Evolutionary conservation across 2,113 vertebrate genomes (phyloP).

Genomic region (Ancistrus triradiatus): DNA sequence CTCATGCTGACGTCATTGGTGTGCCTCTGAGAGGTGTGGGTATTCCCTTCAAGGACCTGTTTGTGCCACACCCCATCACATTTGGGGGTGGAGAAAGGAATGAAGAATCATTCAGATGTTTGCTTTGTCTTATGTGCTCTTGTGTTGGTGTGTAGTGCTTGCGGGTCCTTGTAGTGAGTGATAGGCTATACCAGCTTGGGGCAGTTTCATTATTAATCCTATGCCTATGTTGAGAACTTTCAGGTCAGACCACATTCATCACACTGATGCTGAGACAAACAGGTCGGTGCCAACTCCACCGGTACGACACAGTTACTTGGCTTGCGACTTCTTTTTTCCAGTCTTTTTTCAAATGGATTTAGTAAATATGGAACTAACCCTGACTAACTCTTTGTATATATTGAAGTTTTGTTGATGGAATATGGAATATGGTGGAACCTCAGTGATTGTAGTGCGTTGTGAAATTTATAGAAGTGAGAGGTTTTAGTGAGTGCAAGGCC

Average conservation of each 20-base stretch:
- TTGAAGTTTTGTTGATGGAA: too few relatives aligned
- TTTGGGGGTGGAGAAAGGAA: background rate
- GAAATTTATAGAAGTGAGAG: too few relatives aligned
- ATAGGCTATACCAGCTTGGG: constrained; percentile 35
- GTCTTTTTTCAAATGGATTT: too few relatives aligned
- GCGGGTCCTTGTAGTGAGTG: constrained; percentile 2
- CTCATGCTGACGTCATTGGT: constrained; percentile 16
- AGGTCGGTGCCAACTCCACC: constrained; percentile 36
- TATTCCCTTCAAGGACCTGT: background rate
- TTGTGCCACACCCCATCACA: background rate
- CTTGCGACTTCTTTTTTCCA: too few relatives aligned
- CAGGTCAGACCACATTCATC: constrained; percentile 59
- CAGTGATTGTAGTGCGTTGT: too few relatives aligned
- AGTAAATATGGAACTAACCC: too few relatives aligned
- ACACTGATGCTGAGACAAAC: constrained; percentile 10
- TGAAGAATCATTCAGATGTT: background rate
- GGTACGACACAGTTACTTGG: constrained; percentile 18
- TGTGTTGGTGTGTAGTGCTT: background rate
- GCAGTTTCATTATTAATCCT: constrained; percentile 6
- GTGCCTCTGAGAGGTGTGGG: background rate
- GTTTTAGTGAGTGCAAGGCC: too few relatives aligned
- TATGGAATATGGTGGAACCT: too few relatives aligned
- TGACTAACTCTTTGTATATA: too few relatives aligned
- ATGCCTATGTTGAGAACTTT: constrained; percentile 43
- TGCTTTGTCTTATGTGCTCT: constrained; percentile 9